Conservation (phyloP, 2,888 invertebrate species). For the Lasioglossum calceatum region DNA sequence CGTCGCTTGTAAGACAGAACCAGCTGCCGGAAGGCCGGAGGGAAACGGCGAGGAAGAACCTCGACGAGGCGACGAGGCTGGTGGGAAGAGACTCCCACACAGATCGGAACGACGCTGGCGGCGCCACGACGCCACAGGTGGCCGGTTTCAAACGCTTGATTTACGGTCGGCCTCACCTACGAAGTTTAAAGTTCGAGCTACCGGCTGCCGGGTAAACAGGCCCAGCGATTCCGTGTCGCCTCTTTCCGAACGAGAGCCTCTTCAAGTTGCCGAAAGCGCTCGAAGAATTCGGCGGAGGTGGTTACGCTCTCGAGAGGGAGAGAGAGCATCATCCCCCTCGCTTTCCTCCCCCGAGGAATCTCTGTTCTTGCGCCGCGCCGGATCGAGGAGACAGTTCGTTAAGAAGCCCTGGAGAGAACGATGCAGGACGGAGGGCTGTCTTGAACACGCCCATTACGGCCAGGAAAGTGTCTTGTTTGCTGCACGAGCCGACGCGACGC, state of each 20-base stretch:
- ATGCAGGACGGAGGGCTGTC: background rate
- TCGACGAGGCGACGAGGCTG: background rate
- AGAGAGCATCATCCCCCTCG: background rate
- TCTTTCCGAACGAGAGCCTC: constrained; percentile 50
- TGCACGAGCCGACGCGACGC: background rate
- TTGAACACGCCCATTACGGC: background rate
- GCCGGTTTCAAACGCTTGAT: constrained; percentile 79
- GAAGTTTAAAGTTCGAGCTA: constrained; percentile 75
- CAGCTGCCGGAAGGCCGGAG: background rate
- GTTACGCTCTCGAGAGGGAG: background rate
- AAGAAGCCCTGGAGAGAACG: background rate
- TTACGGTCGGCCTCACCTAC: constrained; percentile 78
- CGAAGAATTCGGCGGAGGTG: constrained; percentile 46
- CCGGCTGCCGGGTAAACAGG: constrained; percentile 71
- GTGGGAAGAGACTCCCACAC: constrained; percentile 20
- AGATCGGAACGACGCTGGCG: constrained; percentile 23
- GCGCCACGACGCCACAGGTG: constrained; percentile 76
- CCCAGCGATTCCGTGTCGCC: constrained; percentile 54
- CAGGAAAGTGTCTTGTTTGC: background rate
- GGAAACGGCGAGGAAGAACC: background rate
- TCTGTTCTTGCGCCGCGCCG: background rate
- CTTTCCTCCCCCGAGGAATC: background rate
- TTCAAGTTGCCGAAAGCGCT: constrained; percentile 41
- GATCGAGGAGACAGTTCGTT: constrained; percentile 1
- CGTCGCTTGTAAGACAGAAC: background rate